Evolutionary conservation across 1,140 invertebrate genomes (phyloP).

Genomic region (Phenacoccus solenopsis): DNA sequence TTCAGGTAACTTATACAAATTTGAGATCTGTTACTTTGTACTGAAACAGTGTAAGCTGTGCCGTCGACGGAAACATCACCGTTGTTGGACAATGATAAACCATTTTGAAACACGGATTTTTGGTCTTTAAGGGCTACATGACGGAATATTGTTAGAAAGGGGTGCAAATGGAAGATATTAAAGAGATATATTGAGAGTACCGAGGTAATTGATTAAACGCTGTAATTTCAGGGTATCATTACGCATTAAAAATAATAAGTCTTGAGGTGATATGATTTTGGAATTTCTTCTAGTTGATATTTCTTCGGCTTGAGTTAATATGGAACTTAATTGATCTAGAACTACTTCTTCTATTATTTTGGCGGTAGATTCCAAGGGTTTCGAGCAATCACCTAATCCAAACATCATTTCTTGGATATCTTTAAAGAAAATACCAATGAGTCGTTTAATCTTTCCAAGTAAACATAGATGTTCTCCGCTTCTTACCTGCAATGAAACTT

Average conservation of each 20-base stretch:
- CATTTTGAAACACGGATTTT: constrained; percentile 9
- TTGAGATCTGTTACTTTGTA: constrained; percentile 13
- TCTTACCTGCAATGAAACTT: neutral
- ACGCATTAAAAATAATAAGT: constrained; percentile 51
- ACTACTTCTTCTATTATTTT: constrained; percentile 52
- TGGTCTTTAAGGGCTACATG: constrained; percentile 33
- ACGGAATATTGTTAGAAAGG: constrained; percentile 21
- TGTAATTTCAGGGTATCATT: constrained; percentile 46
- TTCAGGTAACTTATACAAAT: constrained; percentile 4
- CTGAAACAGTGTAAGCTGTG: neutral
- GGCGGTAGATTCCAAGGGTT: constrained; percentile 49
- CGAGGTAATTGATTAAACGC: constrained; percentile 43
- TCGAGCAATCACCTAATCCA: constrained; percentile 54
- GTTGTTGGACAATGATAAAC: neutral
- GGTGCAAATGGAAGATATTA: neutral
- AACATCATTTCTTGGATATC: constrained; percentile 58
- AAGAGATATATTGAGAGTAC: constrained; percentile 30
- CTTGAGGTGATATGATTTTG: constrained; percentile 39
- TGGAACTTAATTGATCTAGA: constrained; percentile 43
- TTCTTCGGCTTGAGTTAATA: constrained; percentile 43
- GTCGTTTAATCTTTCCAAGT: neutral
- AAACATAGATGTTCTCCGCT: neutral
- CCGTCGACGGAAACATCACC: neutral
- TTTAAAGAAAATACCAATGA: constrained; percentile 25
- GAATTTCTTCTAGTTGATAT: constrained; percentile 36